Evolutionary conservation across 2,888 invertebrate species (phyloP).

Genomic region (Mycalesis mineus): DNA sequence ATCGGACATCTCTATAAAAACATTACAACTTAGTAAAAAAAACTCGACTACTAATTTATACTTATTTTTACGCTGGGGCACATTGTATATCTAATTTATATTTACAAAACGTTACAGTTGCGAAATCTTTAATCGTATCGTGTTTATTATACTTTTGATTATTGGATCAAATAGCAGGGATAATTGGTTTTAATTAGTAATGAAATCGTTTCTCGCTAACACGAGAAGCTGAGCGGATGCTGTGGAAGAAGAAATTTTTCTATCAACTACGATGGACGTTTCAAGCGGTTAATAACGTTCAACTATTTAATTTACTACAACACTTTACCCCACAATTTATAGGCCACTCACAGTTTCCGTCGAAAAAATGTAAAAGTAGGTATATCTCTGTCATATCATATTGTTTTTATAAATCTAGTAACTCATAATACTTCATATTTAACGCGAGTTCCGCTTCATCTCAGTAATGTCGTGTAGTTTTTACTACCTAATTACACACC

Average conservation of each 20-base stretch:
- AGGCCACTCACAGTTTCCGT: neutral
- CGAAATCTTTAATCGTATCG: neutral
- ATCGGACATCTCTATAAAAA: too few species aligned
- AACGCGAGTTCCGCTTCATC: neutral
- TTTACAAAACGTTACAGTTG: neutral
- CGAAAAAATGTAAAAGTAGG: neutral
- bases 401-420: neutral
- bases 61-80: too few species aligned
- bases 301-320: neutral
- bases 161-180: slow-evolving; percentile 6
- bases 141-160: slow-evolving; percentile 7
- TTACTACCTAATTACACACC: neutral
- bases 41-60: too few species aligned
- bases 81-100: too few species aligned
- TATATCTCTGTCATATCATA: neutral
- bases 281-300: neutral
- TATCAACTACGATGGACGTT: neutral
- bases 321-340: neutral
- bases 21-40: too few species aligned
- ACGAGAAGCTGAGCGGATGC: slow-evolving; percentile 3
- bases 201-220: slow-evolving; percentile 12
- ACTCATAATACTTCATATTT: neutral
- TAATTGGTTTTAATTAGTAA: slow-evolving; percentile 9
- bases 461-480: neutral
- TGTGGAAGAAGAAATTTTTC: slow-evolving; percentile 5